Evolutionary conservation across 1,140 invertebrate species (phyloP).

Genomic region (Globodera rostochiensis): DNA sequence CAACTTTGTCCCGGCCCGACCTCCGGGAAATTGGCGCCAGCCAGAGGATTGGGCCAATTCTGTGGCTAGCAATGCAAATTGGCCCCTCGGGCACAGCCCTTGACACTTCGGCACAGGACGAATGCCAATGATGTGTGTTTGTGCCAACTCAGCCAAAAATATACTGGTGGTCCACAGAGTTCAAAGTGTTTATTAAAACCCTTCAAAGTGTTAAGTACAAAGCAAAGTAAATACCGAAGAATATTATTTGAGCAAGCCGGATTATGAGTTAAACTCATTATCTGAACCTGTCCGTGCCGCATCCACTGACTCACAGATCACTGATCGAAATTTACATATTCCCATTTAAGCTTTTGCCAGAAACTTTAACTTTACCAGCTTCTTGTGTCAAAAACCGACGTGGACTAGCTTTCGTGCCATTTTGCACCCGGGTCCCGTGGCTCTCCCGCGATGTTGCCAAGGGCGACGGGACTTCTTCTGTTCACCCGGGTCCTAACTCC

Average conservation of each 20-base stretch:
- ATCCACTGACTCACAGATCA: no score
- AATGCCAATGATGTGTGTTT: not conserved
- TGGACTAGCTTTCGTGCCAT: not conserved
- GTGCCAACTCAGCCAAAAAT: not conserved
- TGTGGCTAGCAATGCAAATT: not conserved
- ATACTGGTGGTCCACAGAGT: not conserved
- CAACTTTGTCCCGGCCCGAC: not conserved
- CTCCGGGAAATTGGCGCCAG: not conserved
- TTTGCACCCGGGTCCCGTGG: not conserved
- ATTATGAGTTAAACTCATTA: no score
- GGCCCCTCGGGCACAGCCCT: no score
- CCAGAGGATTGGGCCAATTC: not conserved
- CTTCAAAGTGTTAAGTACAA: no score
- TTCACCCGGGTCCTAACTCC: not conserved
- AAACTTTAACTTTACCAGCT: not conserved
- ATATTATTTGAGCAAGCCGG: no score
- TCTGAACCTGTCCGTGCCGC: no score
- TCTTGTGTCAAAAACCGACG: not conserved
- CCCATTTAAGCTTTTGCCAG: not conserved
- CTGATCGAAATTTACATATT: no score
- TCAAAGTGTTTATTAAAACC: no score
- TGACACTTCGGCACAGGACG: not conserved
- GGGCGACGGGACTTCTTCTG: not conserved
- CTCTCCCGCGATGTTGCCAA: not conserved
- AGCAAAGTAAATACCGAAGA: no score